A percentile compares a stretch with the other conserved stretches of the same genome.
These are phyloP conservation scores for Tonatia bakeri DNA, from an alignment of 2,113 vertebrate species.

Conservation along the genomic window DNA sequence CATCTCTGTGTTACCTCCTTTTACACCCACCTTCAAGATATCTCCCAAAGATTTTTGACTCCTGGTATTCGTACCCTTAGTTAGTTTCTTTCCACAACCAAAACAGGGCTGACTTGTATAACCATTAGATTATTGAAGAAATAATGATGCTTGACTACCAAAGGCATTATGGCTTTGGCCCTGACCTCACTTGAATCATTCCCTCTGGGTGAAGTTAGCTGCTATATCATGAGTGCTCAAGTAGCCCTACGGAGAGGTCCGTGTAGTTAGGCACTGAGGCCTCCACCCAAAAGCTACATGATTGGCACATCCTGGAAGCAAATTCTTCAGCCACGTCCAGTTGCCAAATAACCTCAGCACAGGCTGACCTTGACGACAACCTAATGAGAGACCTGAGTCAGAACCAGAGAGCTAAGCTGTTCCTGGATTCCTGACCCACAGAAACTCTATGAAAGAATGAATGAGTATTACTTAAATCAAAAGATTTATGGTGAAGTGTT, in stretches of 20 bases:
- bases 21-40: not conserved
- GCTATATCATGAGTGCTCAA: too few relatives aligned
- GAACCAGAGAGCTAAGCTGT: not conserved
- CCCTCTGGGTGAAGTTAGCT: too few relatives aligned
- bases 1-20: not conserved
- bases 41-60: not conserved
- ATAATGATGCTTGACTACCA: too few relatives aligned
- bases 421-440: not conserved
- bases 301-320: not conserved
- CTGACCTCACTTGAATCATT: too few relatives aligned
- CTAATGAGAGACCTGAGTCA: not conserved
- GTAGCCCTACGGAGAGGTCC: too few relatives aligned
- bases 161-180: too few relatives aligned
- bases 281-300: not conserved
- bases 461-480: not conserved
- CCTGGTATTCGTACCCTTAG: too few relatives aligned
- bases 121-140: too few relatives aligned
- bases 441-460: not conserved
- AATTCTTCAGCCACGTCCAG: not conserved
- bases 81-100: too few relatives aligned
- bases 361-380: not conserved
- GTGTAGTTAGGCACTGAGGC: not conserved
- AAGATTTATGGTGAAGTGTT: not conserved
- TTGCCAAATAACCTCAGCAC: not conserved
- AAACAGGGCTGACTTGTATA: too few relatives aligned